These are phyloP conservation scores for honey bee (Apis mellifera) DNA, from an alignment of 1,140 invertebrate species.

Conservation along the genomic window DNA sequence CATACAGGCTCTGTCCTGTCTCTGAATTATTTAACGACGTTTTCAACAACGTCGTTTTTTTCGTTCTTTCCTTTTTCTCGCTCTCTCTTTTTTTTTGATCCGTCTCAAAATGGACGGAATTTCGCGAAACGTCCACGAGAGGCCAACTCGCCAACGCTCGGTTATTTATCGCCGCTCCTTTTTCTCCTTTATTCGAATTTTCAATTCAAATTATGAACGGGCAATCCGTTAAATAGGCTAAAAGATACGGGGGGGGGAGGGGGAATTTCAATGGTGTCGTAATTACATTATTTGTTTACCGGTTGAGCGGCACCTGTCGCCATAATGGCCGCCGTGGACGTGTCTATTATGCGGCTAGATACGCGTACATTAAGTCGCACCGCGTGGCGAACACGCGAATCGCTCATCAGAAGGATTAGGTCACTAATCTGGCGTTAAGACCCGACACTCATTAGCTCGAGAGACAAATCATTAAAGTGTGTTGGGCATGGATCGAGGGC, in stretches of 20 bases:
- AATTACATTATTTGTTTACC: conserved; percentile 53
- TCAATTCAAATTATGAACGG: conserved; percentile 15
- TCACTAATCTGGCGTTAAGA: conserved; percentile 66
- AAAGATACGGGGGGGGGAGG: not conserved
- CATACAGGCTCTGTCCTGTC: too few relatives aligned
- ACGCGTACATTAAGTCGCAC: conserved; percentile 42
- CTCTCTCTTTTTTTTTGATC: too few relatives aligned
- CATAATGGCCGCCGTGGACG: conserved; percentile 27
- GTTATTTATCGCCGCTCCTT: too few relatives aligned
- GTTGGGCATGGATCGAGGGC: conserved; percentile 41
- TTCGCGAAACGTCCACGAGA: not conserved
- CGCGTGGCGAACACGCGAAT: conserved; percentile 57
- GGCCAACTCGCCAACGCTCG: not conserved
- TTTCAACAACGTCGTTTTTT: too few relatives aligned
- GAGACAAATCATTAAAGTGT: conserved; percentile 59
- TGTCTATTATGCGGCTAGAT: conserved; percentile 43
- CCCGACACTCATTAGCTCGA: conserved; percentile 58
- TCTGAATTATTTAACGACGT: too few relatives aligned
- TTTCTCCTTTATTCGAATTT: not conserved
- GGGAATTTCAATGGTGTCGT: conserved; percentile 29
- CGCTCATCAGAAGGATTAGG: conserved; percentile 65
- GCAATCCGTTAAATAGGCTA: not conserved
- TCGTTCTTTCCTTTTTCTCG: too few relatives aligned
- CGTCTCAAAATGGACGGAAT: not conserved
- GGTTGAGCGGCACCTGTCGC: conserved; percentile 44